phyloP scores from a whole-genome alignment of 2,888 invertebrate species.

The Brenthis hecate region DNA sequence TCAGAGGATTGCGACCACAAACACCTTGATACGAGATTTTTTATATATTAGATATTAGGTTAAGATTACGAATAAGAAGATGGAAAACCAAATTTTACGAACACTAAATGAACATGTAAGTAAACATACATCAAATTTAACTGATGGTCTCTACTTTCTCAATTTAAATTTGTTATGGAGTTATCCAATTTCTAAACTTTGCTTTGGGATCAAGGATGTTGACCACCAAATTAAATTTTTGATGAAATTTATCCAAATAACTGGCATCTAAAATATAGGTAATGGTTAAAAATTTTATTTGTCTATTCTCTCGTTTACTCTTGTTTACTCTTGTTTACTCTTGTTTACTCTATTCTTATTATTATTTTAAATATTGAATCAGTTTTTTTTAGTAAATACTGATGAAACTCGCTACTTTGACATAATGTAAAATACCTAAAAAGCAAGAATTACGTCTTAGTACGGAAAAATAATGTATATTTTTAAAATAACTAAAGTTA shows the following conservation, averaged over 20 bases:
- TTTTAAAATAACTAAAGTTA: no score
- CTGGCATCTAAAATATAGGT: background rate
- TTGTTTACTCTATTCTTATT: no score
- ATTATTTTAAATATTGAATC: no score
- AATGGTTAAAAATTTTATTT: no score
- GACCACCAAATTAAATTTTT: constrained; percentile 28
- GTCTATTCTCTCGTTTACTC: no score
- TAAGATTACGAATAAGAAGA: background rate
- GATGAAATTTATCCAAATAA: constrained; percentile 17
- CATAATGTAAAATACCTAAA: no score
- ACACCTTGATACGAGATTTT: background rate
- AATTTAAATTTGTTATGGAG: constrained; percentile 20
- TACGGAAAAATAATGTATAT: no score
- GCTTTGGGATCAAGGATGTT: constrained; percentile 27
- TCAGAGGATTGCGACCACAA: no score
- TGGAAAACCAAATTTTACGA: background rate
- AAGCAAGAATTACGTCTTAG: no score
- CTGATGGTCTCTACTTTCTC: constrained; percentile 8
- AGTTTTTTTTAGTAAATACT: no score
- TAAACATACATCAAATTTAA: constrained; percentile 9
- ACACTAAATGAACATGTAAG: background rate
- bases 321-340: no score
- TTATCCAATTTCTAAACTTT: constrained; percentile 31
- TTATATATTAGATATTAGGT: background rate
- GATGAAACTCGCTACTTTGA: no score